phyloP scores from a whole-genome alignment of 2,113 vertebrate species.

The Prunella himalayana region DNA sequence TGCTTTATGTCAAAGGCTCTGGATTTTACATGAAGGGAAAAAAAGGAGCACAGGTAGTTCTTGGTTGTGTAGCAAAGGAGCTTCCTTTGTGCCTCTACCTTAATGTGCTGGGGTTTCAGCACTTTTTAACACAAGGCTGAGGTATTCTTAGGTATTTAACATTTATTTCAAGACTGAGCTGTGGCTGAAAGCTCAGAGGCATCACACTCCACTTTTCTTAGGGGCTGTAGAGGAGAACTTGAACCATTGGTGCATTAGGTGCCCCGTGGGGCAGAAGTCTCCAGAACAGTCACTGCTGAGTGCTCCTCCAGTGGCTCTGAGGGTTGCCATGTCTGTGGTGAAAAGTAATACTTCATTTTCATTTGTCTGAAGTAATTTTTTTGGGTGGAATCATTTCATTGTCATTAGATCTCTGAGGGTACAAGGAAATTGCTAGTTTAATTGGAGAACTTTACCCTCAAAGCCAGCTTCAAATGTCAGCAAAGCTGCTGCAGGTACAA shows the following conservation, averaged over 20 bases:
- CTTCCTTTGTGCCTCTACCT: background rate
- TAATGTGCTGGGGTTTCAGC: background rate
- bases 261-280: background rate
- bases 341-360: background rate
- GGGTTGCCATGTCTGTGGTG: accelerated
- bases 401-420: background rate
- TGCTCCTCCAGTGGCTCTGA: background rate
- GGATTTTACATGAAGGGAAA: background rate
- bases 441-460: background rate
- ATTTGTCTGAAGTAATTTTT: background rate
- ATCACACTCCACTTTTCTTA: background rate
- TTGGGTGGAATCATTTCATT: background rate
- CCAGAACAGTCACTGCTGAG: background rate
- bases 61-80: background rate
- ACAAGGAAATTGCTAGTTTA: background rate
- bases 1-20: background rate
- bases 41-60: background rate
- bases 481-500: background rate
- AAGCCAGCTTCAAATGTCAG: background rate
- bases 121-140: background rate
- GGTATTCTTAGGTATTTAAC: background rate
- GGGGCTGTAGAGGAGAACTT: background rate
- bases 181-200: background rate
- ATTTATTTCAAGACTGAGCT: background rate
- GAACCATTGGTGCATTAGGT: background rate